These are phyloP conservation scores for Ryuthela nishihirai DNA, from an alignment of 2,888 invertebrate species.

Conservation along the genomic window DNA sequence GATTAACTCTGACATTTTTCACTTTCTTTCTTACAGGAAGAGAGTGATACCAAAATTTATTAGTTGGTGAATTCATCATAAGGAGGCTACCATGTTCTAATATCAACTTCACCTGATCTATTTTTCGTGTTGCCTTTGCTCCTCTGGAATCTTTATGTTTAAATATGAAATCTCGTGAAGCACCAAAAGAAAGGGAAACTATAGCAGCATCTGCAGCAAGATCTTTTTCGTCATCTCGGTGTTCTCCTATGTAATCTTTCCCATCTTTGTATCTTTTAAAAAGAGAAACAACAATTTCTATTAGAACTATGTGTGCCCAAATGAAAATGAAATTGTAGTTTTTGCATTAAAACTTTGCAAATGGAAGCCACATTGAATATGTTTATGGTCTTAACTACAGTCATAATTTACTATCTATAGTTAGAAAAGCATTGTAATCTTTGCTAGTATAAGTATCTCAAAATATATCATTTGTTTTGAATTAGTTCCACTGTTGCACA, in stretches of 20 bases:
- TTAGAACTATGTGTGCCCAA: no score
- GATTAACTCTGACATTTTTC: slow-evolving; percentile 60
- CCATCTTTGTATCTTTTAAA: slow-evolving; percentile 62
- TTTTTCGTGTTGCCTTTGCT: slow-evolving; percentile 42
- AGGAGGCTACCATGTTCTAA: slow-evolving; percentile 64
- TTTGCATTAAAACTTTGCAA: no score
- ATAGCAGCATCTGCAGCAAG: slow-evolving; percentile 61
- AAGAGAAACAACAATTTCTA: no score
- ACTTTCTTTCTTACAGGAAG: slow-evolving; percentile 61
- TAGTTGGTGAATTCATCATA: slow-evolving; percentile 68
- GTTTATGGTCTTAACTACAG: no score
- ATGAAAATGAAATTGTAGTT: no score
- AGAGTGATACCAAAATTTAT: slow-evolving; percentile 66
- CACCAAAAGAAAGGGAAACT: slow-evolving; percentile 65
- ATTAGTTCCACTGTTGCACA: no score
- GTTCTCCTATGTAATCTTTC: slow-evolving; percentile 66
- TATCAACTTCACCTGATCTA: slow-evolving; percentile 53
- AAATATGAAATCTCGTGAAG: slow-evolving; percentile 62
- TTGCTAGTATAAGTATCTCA: no score
- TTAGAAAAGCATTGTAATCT: no score
- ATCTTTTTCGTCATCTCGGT: slow-evolving; percentile 66
- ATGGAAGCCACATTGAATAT: no score
- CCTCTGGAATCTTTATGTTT: slow-evolving; percentile 60
- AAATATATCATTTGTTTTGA: no score
- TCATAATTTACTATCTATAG: no score